Percentiles rank a stretch among this genome's conserved stretches.
Conservation (phyloP, 2,113 vertebrate genomes). For the Alouatta palliata region DNA sequence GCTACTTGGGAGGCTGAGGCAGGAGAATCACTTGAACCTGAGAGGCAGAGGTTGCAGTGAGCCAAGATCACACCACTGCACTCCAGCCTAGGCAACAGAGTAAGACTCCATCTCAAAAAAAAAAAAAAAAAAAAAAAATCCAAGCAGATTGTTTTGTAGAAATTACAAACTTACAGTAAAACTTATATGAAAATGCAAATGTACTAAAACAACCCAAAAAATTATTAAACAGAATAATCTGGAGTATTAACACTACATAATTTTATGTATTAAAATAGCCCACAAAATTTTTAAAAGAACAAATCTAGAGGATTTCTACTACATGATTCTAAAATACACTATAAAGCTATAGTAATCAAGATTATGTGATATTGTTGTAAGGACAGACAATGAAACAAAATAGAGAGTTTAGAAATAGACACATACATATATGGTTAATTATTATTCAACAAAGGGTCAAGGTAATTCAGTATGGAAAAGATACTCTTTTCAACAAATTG, state of each 20-base stretch:
- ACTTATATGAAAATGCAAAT: not conserved
- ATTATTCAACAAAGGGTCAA: not conserved
- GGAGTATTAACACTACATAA: not conserved
- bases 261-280: not conserved
- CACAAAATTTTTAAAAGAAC: no score
- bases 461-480: not conserved
- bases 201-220: not conserved
- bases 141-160: conserved; percentile 8
- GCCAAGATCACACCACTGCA: no score
- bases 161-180: not conserved
- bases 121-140: not conserved
- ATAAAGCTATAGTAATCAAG: not conserved
- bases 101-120: no score
- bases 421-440: not conserved
- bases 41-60: no score
- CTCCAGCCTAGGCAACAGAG: no score
- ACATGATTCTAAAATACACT: not conserved
- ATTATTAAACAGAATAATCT: not conserved
- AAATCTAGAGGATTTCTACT: not conserved
- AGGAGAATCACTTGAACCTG: no score
- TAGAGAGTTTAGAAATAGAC: not conserved
- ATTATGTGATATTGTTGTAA: not conserved
- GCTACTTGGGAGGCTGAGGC: no score
- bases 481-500: not conserved
- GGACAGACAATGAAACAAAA: not conserved